Base-by-base conservation (phyloP, 2,113 vertebrate species). In the Notechis scutatus region DNA sequence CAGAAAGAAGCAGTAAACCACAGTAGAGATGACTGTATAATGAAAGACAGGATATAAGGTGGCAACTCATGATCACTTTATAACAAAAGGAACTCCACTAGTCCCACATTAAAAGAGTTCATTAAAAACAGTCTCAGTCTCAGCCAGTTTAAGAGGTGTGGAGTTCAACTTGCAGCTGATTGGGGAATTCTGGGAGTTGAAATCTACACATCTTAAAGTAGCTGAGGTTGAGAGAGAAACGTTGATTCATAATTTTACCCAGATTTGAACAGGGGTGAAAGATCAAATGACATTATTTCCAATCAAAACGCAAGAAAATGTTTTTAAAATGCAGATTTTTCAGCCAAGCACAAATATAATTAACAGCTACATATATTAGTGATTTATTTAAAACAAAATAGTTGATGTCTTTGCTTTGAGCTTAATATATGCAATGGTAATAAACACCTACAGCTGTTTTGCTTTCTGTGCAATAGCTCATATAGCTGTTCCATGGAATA, bases 381-480 rank as follows among this genome's bases (percentile, higher is more conserved):
- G 3, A 18, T 10, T 55, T 85, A 26, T 90, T 90, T 47, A 69
- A n/a, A 39, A 39, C 24, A 61, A 34, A 85, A 39, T 39, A 39
- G 4, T 26, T 45, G 4, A 18, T 74, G 1, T 52, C 34, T 23
- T 90, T 90, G 20, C 34, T 89, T 59, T 89, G 56, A 64, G 50
- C 12, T 90, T 15, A 47, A 47, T 50, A 61, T 61, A 29, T 61
- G 12, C 15, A 81, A 81, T 21, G 11, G 11, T 64, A 90, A 74
- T 24, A 90, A 21, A 57, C 18, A 85, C 1, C 24, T 29, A 87
- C 4, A 85, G 5, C 26, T 20, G 21, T n/a, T 86, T 23, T 47
- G 39, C 23, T 10, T 59, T 54, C 11, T 94, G 94, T 95, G 85
- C 56, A 95, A 93, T 45, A 55, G 20, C 34, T 56, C 34, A 56